phyloP scores from a whole-genome alignment of 2,888 invertebrate species.

The Lasioglossum vierecki region DNA sequence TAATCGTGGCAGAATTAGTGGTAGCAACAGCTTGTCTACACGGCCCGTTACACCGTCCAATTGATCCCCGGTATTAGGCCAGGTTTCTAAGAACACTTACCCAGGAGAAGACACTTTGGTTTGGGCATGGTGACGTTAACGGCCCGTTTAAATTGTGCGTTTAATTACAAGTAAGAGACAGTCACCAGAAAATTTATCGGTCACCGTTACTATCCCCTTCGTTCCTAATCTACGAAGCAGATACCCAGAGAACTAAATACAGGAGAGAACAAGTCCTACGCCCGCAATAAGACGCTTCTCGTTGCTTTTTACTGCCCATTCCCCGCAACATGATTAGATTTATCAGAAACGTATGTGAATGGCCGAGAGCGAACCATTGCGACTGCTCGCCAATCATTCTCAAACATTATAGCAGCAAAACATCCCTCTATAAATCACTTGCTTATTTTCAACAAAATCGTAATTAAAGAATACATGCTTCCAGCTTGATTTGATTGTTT shows the following conservation, averaged over 20 bases:
- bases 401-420: not conserved
- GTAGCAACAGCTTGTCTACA: not conserved
- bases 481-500: too few relatives aligned
- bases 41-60: slow-evolving; percentile 16
- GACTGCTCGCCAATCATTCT: not conserved
- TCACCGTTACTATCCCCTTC: slow-evolving; percentile 79
- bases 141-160: slow-evolving; percentile 82
- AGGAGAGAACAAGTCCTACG: slow-evolving; percentile 65
- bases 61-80: slow-evolving; percentile 46
- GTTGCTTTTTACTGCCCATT: slow-evolving; percentile 65
- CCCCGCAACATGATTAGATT: slow-evolving; percentile 49
- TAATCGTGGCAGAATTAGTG: not conserved
- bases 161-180: slow-evolving; percentile 83
- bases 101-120: slow-evolving; percentile 68
- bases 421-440: too few relatives aligned
- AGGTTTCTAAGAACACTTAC: slow-evolving; percentile 48
- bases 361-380: not conserved
- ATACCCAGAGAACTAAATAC: slow-evolving; percentile 73
- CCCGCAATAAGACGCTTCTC: slow-evolving; percentile 68
- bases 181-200: slow-evolving; percentile 80
- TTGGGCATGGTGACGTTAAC: slow-evolving; percentile 79
- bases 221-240: slow-evolving; percentile 78
- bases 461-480: too few relatives aligned
- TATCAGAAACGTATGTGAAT: slow-evolving; percentile 45
- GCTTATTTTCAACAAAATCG: too few relatives aligned